Percentiles rank a stretch among this genome's conserved stretches.
Evolutionary conservation across 1,140 invertebrate genomes (phyloP).

Genomic region (Solenopsis invicta): DNA sequence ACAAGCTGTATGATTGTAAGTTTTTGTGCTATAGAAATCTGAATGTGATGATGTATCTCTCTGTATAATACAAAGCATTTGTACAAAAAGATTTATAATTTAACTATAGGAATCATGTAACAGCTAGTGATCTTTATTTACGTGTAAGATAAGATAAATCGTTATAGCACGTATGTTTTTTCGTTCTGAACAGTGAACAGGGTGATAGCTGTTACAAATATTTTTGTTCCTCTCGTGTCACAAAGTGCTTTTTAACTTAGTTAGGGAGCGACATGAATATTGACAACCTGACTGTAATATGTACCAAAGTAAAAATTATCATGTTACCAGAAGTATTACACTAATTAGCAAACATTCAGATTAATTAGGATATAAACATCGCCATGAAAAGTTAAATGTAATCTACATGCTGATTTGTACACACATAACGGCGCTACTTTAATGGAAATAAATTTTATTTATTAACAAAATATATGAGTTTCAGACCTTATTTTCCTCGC

Average conservation of each 20-base stretch:
- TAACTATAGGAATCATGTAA: background rate
- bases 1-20: slow-evolving; percentile 84
- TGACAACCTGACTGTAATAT: slow-evolving; percentile 49
- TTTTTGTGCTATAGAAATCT: background rate
- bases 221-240: slow-evolving; percentile 39
- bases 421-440: slow-evolving; percentile 25
- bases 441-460: slow-evolving; percentile 78
- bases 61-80: background rate
- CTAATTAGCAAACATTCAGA: slow-evolving; percentile 14
- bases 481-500: slow-evolving; percentile 68
- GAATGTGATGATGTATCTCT: background rate
- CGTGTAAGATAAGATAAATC: background rate
- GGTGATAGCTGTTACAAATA: slow-evolving; percentile 6
- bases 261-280: background rate
- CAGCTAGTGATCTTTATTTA: slow-evolving; percentile 23
- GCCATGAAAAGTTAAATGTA: slow-evolving; percentile 47
- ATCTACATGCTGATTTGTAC: slow-evolving; percentile 44
- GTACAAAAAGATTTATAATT: slow-evolving; percentile 6
- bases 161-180: background rate
- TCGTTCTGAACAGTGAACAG: background rate
- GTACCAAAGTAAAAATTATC: slow-evolving; percentile 76
- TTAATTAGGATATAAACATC: slow-evolving; percentile 11
- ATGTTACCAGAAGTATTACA: slow-evolving; percentile 58
- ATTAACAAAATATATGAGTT: slow-evolving; percentile 44
- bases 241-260: slow-evolving; percentile 22